These are phyloP conservation scores for Notothenia rossii DNA, from an alignment of 2,113 vertebrate species.

Conservation along the genomic window DNA sequence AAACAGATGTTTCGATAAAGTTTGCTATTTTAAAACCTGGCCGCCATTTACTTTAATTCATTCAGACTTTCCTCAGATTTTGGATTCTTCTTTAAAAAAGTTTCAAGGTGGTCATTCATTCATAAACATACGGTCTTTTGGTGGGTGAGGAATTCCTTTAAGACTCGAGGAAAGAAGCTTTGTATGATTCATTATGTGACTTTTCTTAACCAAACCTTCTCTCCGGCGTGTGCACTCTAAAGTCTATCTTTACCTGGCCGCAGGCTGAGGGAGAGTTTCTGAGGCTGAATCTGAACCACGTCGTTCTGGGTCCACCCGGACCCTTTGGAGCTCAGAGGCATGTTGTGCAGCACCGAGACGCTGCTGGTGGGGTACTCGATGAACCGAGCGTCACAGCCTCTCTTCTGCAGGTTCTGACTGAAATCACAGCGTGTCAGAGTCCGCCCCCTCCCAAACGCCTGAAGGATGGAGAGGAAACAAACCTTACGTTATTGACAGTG, in stretches of 20 bases:
- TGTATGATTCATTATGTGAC: background rate
- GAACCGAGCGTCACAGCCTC: slow-evolving; percentile 84
- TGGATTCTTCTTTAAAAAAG: no score
- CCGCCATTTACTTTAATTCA: no score
- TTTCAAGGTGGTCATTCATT: no score
- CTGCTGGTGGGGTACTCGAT: slow-evolving; percentile 89
- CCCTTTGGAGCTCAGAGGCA: slow-evolving; percentile 90
- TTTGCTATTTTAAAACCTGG: no score
- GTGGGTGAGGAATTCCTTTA: no score
- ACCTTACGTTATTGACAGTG: accelerated
- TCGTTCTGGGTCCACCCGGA: slow-evolving; percentile 82
- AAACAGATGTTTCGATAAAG: no score
- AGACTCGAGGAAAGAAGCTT: background rate
- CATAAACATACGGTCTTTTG: no score
- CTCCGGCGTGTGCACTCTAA: background rate
- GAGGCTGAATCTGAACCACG: slow-evolving; percentile 92
- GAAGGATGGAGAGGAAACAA: slow-evolving; percentile 2
- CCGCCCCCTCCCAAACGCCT: slow-evolving; percentile 88
- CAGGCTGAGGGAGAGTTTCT: slow-evolving; percentile 89
- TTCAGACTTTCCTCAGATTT: no score
- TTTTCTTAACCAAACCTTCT: background rate
- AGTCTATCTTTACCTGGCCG: slow-evolving; percentile 87
- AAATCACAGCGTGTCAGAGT: slow-evolving; percentile 91
- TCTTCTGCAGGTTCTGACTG: slow-evolving; percentile 85
- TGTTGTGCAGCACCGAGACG: slow-evolving; percentile 76